Evolutionary conservation across 2,113 vertebrate species (phyloP).

Genomic region (Silurus asotus): DNA sequence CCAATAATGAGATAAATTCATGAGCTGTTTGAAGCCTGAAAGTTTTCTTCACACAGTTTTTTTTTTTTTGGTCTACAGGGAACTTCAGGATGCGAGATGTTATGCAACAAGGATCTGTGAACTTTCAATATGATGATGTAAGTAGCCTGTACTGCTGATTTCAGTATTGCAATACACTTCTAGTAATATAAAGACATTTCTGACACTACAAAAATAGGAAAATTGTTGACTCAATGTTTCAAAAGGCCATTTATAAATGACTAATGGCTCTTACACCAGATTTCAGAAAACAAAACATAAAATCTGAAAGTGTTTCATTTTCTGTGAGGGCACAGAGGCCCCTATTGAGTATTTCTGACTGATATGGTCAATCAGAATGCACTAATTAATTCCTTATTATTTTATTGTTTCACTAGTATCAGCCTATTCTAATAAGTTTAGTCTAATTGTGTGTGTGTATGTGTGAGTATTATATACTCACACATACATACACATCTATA

Average conservation of each 20-base stretch:
- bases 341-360: neutral
- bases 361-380: neutral
- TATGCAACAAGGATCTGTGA: slow-evolving; percentile 83
- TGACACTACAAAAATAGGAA: neutral
- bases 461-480: no score
- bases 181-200: neutral
- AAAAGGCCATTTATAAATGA: neutral
- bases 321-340: neutral
- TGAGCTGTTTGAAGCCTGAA: neutral
- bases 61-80: slow-evolving; percentile 66
- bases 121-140: slow-evolving; percentile 87
- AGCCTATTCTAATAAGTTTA: neutral
- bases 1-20: neutral
- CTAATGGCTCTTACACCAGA: neutral
- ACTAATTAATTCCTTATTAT: neutral
- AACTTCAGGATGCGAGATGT: slow-evolving; percentile 82
- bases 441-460: no score
- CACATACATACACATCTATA: no score
- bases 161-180: neutral
- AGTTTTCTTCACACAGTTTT: neutral
- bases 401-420: neutral
- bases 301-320: neutral
- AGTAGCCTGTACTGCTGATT: slow-evolving; percentile 59
- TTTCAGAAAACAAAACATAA: neutral
- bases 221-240: neutral